These are phyloP conservation scores for Drosophila seclusa DNA, from an alignment of 2,888 invertebrate species.

Conservation along the genomic window DNA sequence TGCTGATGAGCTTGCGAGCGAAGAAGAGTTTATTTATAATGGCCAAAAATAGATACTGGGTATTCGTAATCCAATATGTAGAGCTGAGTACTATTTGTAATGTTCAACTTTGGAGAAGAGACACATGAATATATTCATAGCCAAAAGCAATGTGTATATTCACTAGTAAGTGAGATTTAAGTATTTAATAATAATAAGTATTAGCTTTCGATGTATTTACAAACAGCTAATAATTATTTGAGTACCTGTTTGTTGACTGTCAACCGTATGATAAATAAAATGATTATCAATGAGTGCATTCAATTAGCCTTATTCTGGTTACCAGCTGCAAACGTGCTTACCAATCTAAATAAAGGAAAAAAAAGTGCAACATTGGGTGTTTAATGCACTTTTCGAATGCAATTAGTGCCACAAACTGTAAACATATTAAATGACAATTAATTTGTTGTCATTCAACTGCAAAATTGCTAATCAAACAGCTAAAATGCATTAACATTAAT, in stretches of 20 bases:
- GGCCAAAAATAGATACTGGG: neutral
- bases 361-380: conserved; percentile 37
- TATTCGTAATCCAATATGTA: conserved; percentile 1
- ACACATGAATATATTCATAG: neutral
- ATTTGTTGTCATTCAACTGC: conserved; percentile 68
- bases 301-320: conserved; percentile 33
- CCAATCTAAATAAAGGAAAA: conserved; percentile 49
- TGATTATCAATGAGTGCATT: conserved; percentile 13
- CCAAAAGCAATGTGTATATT: too few relatives aligned
- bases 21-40: conserved; percentile 43
- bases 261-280: neutral
- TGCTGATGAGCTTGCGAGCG: conserved; percentile 41
- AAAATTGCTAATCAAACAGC: conserved; percentile 70
- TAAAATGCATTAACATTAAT: conserved; percentile 74
- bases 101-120: neutral
- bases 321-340: conserved; percentile 39
- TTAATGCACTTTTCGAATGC: conserved; percentile 74
- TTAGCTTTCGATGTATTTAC: too few relatives aligned
- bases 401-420: conserved; percentile 59
- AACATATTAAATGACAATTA: conserved; percentile 73
- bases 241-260: neutral
- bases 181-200: neutral
- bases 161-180: neutral
- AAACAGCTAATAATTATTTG: neutral
- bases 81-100: neutral